phyloP scores from a whole-genome alignment of 1,140 invertebrate genomes.

The Eupristina koningsbergeri region DNA sequence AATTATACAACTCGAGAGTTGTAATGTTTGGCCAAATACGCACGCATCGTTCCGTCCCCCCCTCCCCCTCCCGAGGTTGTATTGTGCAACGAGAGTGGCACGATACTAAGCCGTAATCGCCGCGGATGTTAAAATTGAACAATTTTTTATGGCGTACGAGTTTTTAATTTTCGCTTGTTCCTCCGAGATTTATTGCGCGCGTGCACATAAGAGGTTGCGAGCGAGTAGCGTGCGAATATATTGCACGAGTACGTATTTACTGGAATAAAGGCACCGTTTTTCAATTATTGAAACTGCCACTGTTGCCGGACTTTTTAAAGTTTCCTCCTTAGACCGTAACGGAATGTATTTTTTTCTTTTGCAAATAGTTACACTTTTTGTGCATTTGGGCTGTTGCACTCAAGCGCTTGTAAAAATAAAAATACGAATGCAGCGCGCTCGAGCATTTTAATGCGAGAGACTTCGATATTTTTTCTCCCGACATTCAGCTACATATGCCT shows the following conservation, averaged over 20 bases:
- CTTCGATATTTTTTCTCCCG: too few relatives aligned
- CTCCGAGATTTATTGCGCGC: conserved; percentile 25
- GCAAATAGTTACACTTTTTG: not conserved
- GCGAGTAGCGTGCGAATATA: not conserved
- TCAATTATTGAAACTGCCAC: not conserved
- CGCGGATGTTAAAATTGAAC: not conserved
- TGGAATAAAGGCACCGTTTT: conserved; percentile 18
- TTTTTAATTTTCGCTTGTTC: conserved; percentile 19
- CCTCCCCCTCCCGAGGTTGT: too few relatives aligned
- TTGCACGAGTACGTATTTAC: not conserved
- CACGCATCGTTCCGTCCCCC: too few relatives aligned
- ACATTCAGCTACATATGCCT: not conserved
- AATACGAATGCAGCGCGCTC: too few relatives aligned
- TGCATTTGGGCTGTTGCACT: not conserved
- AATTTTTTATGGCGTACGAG: not conserved
- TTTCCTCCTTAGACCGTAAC: too few relatives aligned
- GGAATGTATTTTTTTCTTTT: not conserved
- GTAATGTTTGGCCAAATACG: not conserved
- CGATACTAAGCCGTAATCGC: not conserved
- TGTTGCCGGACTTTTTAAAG: not conserved
- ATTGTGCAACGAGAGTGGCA: not conserved
- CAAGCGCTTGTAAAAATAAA: too few relatives aligned
- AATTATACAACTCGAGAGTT: not conserved
- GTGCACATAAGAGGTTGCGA: not conserved
- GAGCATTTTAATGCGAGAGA: too few relatives aligned